Conservation (phyloP, 2,888 invertebrate genomes). For the Trissonchulus sp. region DNA sequence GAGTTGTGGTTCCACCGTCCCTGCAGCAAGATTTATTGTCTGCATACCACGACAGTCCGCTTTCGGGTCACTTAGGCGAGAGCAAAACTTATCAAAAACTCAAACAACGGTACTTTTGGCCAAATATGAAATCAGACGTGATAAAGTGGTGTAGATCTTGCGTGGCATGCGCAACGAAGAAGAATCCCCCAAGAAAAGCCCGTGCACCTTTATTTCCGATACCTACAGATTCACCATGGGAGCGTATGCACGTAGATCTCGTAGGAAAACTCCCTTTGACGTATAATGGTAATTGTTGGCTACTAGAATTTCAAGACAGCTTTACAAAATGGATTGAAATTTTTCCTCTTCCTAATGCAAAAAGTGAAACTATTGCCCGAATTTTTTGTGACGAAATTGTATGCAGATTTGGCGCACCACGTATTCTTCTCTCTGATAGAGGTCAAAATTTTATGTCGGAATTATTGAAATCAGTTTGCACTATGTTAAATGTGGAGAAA, state of each 20-base stretch:
- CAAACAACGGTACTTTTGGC: neutral
- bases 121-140: neutral
- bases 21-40: no score
- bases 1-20: no score
- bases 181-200: neutral
- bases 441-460: neutral
- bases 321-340: constrained; percentile 7
- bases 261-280: neutral
- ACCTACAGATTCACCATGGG: neutral
- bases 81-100: neutral
- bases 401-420: neutral
- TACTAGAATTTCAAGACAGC: constrained; percentile 12
- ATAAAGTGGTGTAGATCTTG: neutral
- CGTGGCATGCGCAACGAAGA: neutral
- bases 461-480: neutral
- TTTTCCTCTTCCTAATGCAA: neutral
- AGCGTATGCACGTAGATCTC: neutral
- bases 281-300: neutral
- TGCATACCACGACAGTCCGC: no score
- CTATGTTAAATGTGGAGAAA: neutral
- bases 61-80: no score
- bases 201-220: neutral
- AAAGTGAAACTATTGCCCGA: constrained; percentile 2
- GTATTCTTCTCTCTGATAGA: neutral
- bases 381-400: constrained; percentile 4